A percentile compares a stretch with the other conserved stretches of the same genome.
These are phyloP conservation scores for Sitta carolinensis DNA, from an alignment of 2,797 vertebrate species.

Conservation along the genomic window DNA sequence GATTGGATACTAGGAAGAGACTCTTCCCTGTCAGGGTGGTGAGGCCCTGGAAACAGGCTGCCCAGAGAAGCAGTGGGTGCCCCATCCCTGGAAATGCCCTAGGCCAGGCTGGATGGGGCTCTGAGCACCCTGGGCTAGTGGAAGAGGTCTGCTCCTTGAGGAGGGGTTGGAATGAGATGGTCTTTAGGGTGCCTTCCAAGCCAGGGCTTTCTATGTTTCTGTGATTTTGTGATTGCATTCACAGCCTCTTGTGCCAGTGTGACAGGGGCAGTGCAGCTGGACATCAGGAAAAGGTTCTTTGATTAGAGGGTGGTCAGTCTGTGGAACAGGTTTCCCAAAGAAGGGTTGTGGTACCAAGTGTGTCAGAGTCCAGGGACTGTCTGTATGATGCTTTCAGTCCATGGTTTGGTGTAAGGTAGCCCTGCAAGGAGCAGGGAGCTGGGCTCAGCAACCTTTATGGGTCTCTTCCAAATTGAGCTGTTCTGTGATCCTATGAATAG, in stretches of 20 bases:
- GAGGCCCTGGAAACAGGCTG: neutral
- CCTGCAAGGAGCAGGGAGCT: neutral
- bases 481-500: neutral
- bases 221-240: neutral
- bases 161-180: fast-evolving
- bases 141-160: fast-evolving
- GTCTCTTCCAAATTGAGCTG: neutral
- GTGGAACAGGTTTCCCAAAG: neutral
- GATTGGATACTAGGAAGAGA: neutral
- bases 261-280: neutral
- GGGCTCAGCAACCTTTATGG: neutral
- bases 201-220: neutral
- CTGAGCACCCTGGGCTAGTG: fast-evolving
- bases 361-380: neutral
- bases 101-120: neutral
- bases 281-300: neutral
- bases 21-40: neutral
- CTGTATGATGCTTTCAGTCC: neutral
- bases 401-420: neutral
- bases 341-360: neutral
- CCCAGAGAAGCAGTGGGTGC: neutral
- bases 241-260: neutral
- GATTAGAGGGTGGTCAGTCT: neutral
- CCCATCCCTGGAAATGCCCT: neutral
- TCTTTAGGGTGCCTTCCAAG: neutral